Evolutionary conservation across 2,888 invertebrate species (phyloP).

Genomic region (Timema cristinae): DNA sequence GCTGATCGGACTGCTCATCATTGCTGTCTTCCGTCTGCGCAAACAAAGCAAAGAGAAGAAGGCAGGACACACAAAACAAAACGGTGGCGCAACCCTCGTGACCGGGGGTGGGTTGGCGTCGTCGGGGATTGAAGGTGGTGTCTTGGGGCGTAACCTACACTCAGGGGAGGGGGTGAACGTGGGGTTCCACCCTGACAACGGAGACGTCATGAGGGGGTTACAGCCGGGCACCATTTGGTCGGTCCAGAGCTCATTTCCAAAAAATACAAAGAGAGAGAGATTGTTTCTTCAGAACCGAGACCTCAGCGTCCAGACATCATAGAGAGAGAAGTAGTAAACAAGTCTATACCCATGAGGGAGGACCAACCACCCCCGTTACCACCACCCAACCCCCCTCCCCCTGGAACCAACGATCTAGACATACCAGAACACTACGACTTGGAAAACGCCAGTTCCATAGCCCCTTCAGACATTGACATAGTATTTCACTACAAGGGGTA

Average conservation of each 20-base stretch:
- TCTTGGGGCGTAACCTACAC: conserved; percentile 60
- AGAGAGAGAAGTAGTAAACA: conserved; percentile 80
- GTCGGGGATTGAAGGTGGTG: conserved; percentile 58
- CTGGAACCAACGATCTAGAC: conserved; percentile 63
- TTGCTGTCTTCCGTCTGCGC: conserved; percentile 84
- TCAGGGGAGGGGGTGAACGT: conserved; percentile 36
- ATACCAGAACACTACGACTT: conserved; percentile 91
- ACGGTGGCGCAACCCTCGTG: conserved; percentile 64
- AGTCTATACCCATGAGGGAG: conserved; percentile 73
- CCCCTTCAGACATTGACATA: conserved; percentile 95
- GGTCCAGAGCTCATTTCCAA: conserved; percentile 84
- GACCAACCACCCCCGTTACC: conserved; percentile 79
- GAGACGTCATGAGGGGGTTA: conserved; percentile 69
- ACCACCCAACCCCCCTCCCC: conserved; percentile 51
- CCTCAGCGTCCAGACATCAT: conserved; percentile 92
- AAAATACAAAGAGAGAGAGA: conserved; percentile 83
- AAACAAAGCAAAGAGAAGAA: conserved; percentile 83
- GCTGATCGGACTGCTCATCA: conserved; percentile 81
- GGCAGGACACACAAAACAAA: conserved; percentile 73
- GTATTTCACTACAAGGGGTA: conserved; percentile 94
- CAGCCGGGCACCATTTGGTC: conserved; percentile 70
- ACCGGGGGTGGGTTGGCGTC: conserved; percentile 65
- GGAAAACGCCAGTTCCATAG: conserved; percentile 96
- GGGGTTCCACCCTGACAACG: conserved; percentile 64
- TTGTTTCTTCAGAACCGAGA: conserved; percentile 55